Conservation (phyloP, 2,797 vertebrate genomes). For the Gadopsis bispinosus region DNA sequence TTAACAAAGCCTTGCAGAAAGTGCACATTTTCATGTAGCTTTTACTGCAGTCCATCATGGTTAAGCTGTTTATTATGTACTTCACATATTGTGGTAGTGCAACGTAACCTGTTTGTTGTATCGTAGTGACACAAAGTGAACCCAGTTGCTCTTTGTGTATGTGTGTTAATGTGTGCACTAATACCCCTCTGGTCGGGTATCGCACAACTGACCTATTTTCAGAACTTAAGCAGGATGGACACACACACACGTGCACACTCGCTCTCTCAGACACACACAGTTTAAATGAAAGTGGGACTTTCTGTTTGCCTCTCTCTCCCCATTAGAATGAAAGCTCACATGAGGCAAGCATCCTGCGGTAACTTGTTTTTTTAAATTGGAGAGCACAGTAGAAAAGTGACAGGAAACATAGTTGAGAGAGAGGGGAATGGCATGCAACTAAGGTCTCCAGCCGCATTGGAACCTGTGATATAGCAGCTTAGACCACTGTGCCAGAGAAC, state of each 20-base stretch:
- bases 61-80: constrained; percentile 7
- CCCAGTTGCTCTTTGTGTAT: constrained; percentile 48
- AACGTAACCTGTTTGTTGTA: constrained; percentile 21
- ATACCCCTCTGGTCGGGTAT: constrained; percentile 41
- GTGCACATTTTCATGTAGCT: background rate
- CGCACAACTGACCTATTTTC: constrained; percentile 69
- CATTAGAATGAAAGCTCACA: constrained; percentile 32
- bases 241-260: constrained; percentile 8
- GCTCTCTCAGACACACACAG: constrained; percentile 1
- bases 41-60: background rate
- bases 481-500: background rate
- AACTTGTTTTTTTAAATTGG: constrained; percentile 7
- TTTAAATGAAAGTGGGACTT: constrained; percentile 46
- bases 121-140: constrained; percentile 41
- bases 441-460: background rate
- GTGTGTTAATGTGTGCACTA: constrained; percentile 44
- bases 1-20: constrained; percentile 17
- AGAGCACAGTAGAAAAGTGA: constrained; percentile 25
- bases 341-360: constrained; percentile 22
- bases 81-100: background rate
- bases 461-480: constrained; percentile 1
- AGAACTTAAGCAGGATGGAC: constrained; percentile 46
- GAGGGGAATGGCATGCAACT: constrained; percentile 11
- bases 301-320: constrained; percentile 15
- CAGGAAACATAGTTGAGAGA: constrained; percentile 34